Evolutionary conservation across 2,797 vertebrate genomes (phyloP), one percentile per base, ranked within the genome.

Genomic region (Danio aesculapii): DNA sequence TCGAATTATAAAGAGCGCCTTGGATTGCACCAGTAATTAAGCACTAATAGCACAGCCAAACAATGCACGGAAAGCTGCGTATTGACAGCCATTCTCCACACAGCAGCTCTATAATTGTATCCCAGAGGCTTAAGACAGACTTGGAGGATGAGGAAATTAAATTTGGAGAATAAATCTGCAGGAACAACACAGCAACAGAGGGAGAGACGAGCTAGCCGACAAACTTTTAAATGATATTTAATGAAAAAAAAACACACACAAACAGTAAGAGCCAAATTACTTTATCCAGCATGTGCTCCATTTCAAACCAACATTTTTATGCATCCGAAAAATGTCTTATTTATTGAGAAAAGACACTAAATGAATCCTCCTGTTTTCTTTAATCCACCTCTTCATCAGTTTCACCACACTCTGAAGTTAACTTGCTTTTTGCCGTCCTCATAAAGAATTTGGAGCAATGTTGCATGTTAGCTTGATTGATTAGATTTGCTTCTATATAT

Each of bases 11-110:
- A 85, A 83, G 47, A 53, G 61, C 8, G 30, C 2, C 66, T 62
- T 78, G 80, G 89, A 75, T 88, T 81, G 86, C 87, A 81, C 75
- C 30, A 82, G 79, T 85, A 90, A 92, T 92, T 91, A 89, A 82
- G 81, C 66, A 59, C 87, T 82, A 90, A 89, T 87, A 76, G 85
- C 89, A 55, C 81, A 87, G 83, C 86, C 81, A 83, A 88, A 86
- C 85, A 90, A 89, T 88, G 63, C 81, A 86, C 61, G 68, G 81
- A 88, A 86, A 89, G 83, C 63, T 66, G 73, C 19, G 77, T 80
- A 76, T 86, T 89, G 88, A 88, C 89, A 87, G 81, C 76, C 43
- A 55, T 75, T 81, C 53, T 70, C 64, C 43, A 67, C 68, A 46
- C 58, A 74, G 83, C 77, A 43, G 79, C 80, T 69, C 75, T 30